Evolutionary conservation across 2,888 invertebrate genomes (phyloP).

Genomic region (Chalcosyrphus nemorum): DNA sequence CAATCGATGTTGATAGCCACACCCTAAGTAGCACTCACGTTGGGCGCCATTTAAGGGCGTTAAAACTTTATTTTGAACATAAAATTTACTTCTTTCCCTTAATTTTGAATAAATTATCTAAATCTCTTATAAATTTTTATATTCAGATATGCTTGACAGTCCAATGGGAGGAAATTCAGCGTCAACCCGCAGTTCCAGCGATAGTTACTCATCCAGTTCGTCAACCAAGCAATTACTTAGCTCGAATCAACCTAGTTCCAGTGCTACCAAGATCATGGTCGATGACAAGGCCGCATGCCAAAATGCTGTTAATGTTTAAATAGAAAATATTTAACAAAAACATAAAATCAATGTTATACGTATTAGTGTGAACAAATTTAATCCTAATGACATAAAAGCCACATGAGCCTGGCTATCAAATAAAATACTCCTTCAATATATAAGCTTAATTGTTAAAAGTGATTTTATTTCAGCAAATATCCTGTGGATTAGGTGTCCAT

Average conservation of each 20-base stretch:
- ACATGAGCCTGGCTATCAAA: slow-evolving; percentile 39
- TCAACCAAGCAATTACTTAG: slow-evolving; percentile 89
- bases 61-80: not conserved
- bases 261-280: slow-evolving; percentile 79
- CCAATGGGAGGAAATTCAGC: slow-evolving; percentile 84
- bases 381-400: slow-evolving; percentile 16
- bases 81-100: not conserved
- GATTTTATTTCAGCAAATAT: slow-evolving; percentile 67
- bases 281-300: slow-evolving; percentile 80
- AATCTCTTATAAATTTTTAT: slow-evolving; percentile 51
- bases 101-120: not conserved
- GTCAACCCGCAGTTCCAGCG: slow-evolving; percentile 87
- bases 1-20: no score
- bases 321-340: not conserved
- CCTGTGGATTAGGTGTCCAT: slow-evolving; percentile 59
- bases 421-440: slow-evolving; percentile 63
- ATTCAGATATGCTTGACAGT: slow-evolving; percentile 84
- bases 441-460: no score
- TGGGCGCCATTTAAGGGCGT: no score
- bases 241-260: slow-evolving; percentile 81
- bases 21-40: no score
- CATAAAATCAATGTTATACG: not conserved
- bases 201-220: slow-evolving; percentile 92
- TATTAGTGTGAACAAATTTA: slow-evolving; percentile 1
- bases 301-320: slow-evolving; percentile 81